These are phyloP conservation scores for Drosophila pachea DNA, from an alignment of 1,140 invertebrate genomes.

Conservation along the genomic window DNA sequence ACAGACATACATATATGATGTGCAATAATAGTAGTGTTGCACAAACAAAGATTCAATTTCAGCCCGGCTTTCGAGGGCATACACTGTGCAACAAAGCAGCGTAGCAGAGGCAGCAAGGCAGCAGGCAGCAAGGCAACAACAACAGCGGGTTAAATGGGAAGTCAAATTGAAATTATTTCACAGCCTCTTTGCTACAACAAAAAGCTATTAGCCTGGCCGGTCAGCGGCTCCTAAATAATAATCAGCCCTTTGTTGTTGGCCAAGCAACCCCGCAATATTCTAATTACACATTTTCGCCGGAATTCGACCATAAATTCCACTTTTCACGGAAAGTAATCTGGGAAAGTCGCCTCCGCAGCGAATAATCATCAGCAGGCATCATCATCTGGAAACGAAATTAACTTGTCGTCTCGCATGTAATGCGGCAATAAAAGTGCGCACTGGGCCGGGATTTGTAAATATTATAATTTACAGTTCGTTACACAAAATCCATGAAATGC, in stretches of 20 bases:
- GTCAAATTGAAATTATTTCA: constrained; percentile 26
- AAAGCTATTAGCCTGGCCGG: not conserved
- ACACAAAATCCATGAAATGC: constrained; percentile 52
- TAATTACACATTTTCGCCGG: constrained; percentile 33
- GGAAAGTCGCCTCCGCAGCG: constrained; percentile 15
- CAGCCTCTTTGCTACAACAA: not conserved
- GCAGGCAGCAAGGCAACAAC: too few species aligned
- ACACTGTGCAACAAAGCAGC: constrained; percentile 7
- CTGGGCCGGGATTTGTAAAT: constrained; percentile 25
- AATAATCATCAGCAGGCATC: constrained; percentile 45
- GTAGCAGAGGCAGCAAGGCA: not conserved
- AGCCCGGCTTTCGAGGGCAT: not conserved
- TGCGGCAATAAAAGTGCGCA: constrained; percentile 32
- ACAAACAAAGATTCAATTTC: constrained; percentile 22
- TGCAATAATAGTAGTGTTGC: constrained; percentile 35
- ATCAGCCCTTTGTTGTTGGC: constrained; percentile 37
- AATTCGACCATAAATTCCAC: constrained; percentile 31
- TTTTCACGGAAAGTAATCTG: constrained; percentile 21
- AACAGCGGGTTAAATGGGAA: not conserved
- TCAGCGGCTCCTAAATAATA: constrained; percentile 48
- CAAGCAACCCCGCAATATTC: constrained; percentile 4
- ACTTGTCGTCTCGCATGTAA: constrained; percentile 59
- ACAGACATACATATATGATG: not conserved
- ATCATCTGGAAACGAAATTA: constrained; percentile 55
- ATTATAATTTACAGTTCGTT: constrained; percentile 68